phyloP scores from a whole-genome alignment of 2,888 invertebrate species.

The Nezara viridula region DNA sequence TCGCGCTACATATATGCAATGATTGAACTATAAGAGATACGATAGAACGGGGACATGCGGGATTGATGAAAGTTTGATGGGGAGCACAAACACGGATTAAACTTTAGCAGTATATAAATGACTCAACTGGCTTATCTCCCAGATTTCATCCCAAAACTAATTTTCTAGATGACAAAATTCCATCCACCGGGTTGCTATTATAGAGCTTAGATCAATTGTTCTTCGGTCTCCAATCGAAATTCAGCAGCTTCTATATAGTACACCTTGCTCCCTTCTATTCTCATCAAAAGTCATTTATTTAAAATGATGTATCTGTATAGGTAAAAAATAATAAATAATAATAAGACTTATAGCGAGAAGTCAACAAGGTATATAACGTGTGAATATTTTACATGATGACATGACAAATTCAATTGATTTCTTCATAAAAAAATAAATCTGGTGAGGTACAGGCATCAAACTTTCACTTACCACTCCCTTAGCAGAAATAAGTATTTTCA shows the following conservation, averaged over 20 bases:
- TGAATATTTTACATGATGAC: too few species aligned
- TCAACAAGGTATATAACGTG: too few species aligned
- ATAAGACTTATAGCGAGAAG: too few species aligned
- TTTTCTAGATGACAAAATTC: constrained; percentile 54
- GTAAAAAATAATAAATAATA: too few species aligned
- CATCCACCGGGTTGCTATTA: background rate
- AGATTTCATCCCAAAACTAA: constrained; percentile 31
- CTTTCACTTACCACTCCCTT: too few species aligned
- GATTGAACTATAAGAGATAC: background rate
- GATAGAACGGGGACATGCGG: background rate
- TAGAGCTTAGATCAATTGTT: background rate
- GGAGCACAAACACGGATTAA: background rate
- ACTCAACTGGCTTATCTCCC: background rate
- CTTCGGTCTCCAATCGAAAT: background rate
- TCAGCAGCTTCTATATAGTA: background rate
- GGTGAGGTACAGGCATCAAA: too few species aligned
- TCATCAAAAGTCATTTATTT: background rate
- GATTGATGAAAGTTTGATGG: constrained; percentile 10
- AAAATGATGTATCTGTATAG: background rate
- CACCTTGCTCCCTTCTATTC: background rate
- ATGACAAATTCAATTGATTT: too few species aligned
- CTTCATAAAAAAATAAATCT: too few species aligned
- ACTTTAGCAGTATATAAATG: constrained; percentile 29
- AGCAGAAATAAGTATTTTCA: too few species aligned
- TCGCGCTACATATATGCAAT: background rate